phyloP scores from a whole-genome alignment of 2,888 invertebrate species.

The Carpatolechia fugitivella region DNA sequence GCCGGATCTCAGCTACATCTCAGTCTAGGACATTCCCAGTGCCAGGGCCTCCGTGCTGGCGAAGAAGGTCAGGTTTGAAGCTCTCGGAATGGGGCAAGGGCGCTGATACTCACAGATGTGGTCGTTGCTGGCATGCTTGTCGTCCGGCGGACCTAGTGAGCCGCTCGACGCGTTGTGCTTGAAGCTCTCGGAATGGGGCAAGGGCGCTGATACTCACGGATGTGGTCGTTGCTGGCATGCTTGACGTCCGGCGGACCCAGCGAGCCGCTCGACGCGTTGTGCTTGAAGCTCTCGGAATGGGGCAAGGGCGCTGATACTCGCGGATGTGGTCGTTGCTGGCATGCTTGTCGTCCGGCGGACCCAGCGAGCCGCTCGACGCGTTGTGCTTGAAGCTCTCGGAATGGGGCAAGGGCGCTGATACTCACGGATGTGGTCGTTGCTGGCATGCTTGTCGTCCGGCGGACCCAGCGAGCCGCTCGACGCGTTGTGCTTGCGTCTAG shows the following conservation, averaged over 20 bases:
- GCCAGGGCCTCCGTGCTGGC: too few species aligned
- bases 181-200: too few species aligned
- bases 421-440: constrained; percentile 73
- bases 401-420: constrained; percentile 21
- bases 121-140: constrained; percentile 74
- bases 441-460: constrained; percentile 72
- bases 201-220: constrained; percentile 47
- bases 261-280: constrained; percentile 71
- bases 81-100: too few species aligned
- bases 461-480: constrained; percentile 69
- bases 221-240: constrained; percentile 74
- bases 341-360: constrained; percentile 70
- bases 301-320: constrained; percentile 37
- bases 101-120: constrained; percentile 59
- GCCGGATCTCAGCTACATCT: too few species aligned
- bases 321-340: constrained; percentile 75
- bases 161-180: constrained; percentile 72
- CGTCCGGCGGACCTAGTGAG: constrained; percentile 68
- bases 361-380: constrained; percentile 68
- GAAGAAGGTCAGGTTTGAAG: too few species aligned
- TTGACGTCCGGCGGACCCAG: constrained; percentile 71
- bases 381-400: too few species aligned
- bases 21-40: too few species aligned
- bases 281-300: too few species aligned
- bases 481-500: constrained; percentile 70